A percentile compares a stretch with the other conserved stretches of the same genome.
Conservation (phyloP, 2,113 vertebrate genomes). For the Scortum barcoo region DNA sequence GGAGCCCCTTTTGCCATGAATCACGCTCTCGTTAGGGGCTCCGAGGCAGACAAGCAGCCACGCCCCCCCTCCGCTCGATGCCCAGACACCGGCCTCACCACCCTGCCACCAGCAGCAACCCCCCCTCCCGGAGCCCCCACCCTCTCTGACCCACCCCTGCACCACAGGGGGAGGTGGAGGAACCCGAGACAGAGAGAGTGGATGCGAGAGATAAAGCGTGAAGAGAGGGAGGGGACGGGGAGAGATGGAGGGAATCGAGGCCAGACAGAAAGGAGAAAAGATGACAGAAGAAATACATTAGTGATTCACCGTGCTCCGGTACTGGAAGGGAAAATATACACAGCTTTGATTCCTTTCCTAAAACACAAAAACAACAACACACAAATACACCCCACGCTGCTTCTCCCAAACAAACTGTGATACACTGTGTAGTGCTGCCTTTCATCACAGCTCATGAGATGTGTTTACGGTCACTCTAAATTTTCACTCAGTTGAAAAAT, state of each 20-base stretch:
- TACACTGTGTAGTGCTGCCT: slow-evolving; percentile 3
- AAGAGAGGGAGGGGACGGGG: slow-evolving; percentile 52
- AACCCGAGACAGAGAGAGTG: slow-evolving; percentile 55
- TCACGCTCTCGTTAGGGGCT: slow-evolving; percentile 82
- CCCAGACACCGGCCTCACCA: slow-evolving; percentile 82
- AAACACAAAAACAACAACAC: slow-evolving; percentile 53
- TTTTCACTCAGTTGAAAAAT: slow-evolving; percentile 59
- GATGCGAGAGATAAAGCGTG: slow-evolving; percentile 65
- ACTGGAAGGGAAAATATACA: slow-evolving; percentile 7
- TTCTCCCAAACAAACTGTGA: slow-evolving; percentile 20
- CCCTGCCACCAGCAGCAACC: slow-evolving; percentile 31
- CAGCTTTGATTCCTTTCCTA: slow-evolving; percentile 24
- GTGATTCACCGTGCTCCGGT: slow-evolving; percentile 21
- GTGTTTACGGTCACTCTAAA: slow-evolving; percentile 60
- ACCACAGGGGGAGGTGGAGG: slow-evolving; percentile 65
- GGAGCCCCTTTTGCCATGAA: slow-evolving; percentile 80
- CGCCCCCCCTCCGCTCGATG: slow-evolving; percentile 85
- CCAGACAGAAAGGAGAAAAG: slow-evolving; percentile 49
- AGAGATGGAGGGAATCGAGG: slow-evolving; percentile 33
- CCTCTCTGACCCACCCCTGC: slow-evolving; percentile 72
- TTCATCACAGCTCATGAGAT: slow-evolving; percentile 33
- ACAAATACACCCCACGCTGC: slow-evolving; percentile 8
- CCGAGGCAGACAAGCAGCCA: slow-evolving; percentile 81
- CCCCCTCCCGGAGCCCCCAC: slow-evolving; percentile 40
- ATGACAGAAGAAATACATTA: slow-evolving; percentile 54